phyloP scores from a whole-genome alignment of 2,888 invertebrate species.

The Epistrophella euchroma region DNA sequence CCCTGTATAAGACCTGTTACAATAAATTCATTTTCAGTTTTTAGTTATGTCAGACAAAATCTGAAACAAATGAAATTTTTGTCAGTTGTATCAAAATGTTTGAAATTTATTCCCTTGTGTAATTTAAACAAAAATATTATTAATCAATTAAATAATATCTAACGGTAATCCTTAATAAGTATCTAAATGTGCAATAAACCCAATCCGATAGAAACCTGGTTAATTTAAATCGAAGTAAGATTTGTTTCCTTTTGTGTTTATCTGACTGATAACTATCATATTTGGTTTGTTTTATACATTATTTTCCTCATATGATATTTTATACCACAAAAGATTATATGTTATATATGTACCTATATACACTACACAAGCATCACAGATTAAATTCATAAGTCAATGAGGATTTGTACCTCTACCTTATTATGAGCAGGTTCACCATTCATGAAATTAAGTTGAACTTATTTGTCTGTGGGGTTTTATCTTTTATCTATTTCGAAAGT shows the following conservation, averaged over 20 bases:
- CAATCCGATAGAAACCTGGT: background rate
- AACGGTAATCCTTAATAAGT: background rate
- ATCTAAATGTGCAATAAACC: background rate
- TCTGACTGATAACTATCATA: constrained; percentile 48
- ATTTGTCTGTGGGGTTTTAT: constrained; percentile 29
- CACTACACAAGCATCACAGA: background rate
- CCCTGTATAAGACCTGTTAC: no score
- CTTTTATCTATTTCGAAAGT: constrained; percentile 31
- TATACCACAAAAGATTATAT: constrained; percentile 19
- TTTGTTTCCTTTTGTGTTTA: background rate
- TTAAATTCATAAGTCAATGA: background rate
- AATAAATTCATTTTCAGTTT: no score
- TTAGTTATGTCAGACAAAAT: no score
- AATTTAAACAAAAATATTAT: background rate
- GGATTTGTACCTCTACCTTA: background rate
- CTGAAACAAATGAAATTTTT: no score
- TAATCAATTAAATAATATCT: background rate
- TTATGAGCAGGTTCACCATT: background rate
- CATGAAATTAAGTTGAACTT: constrained; percentile 36
- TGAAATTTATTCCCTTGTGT: no score
- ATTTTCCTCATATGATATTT: constrained; percentile 2
- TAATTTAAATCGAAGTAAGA: background rate
- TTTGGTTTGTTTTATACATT: constrained; percentile 16
- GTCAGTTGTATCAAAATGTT: no score
- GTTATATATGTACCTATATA: background rate